A percentile compares a stretch with the other conserved stretches of the same genome.
phyloP scores from a whole-genome alignment of 2,113 vertebrate species.

The Balaeniceps rex region DNA sequence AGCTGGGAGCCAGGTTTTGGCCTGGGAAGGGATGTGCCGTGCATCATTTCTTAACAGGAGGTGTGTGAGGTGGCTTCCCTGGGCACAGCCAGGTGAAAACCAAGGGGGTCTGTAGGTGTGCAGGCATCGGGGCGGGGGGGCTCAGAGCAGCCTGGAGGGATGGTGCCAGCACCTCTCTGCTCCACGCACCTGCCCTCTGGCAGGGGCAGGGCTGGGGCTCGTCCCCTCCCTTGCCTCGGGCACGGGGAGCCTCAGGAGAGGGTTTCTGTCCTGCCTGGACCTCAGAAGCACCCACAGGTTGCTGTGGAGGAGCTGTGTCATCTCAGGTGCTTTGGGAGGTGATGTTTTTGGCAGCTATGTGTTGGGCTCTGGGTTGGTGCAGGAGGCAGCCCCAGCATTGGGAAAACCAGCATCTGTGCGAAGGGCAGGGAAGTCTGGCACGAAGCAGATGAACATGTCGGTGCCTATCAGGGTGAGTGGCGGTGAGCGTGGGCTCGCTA shows the following conservation, averaged over 20 bases:
- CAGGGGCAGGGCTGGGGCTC: fast-evolving
- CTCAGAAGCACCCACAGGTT: neutral
- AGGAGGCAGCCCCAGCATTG: neutral
- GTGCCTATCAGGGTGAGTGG: neutral
- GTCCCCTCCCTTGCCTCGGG: neutral
- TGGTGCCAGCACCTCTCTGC: neutral
- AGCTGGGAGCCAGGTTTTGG: neutral
- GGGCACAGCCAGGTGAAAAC: neutral
- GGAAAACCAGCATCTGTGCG: fast-evolving
- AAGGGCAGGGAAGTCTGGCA: neutral
- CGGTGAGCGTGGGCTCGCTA: fast-evolving
- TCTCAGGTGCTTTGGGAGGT: neutral
- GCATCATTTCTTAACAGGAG: neutral
- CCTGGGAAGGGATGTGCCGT: neutral
- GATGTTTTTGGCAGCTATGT: neutral
- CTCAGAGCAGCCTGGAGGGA: neutral
- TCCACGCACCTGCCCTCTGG: neutral
- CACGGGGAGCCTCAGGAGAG: neutral
- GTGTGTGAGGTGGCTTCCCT: neutral
- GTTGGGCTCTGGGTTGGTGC: neutral
- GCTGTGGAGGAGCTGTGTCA: neutral
- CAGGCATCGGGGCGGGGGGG: fast-evolving
- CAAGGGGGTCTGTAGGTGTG: fast-evolving
- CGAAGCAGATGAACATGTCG: neutral
- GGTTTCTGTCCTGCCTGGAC: neutral